A percentile compares a stretch with the other conserved stretches of the same genome.
phyloP scores from a whole-genome alignment of 2,888 invertebrate species.

The Eupithecia insigniata region DNA sequence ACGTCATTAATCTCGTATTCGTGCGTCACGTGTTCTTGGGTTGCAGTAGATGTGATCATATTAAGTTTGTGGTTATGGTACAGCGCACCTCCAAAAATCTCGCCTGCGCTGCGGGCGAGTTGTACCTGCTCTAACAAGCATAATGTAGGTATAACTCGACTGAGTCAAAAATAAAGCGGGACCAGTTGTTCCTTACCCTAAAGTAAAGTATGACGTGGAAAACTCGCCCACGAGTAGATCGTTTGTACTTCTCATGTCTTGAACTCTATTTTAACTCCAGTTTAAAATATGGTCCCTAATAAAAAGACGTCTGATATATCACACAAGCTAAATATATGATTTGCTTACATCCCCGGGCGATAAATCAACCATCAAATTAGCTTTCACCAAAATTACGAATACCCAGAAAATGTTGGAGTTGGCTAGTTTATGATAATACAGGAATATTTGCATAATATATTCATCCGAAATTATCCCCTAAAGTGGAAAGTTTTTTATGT shows the following conservation, averaged over 20 bases:
- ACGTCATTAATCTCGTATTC: too few species aligned
- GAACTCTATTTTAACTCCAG: not conserved
- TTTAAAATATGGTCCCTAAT: not conserved
- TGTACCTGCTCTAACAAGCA: too few species aligned
- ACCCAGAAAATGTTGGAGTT: conserved; percentile 43
- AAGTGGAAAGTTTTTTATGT: conserved; percentile 46
- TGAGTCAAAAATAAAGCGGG: too few species aligned
- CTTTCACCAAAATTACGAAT: conserved; percentile 46
- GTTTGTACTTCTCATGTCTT: not conserved
- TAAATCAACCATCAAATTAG: conserved; percentile 46
- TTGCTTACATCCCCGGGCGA: conserved; percentile 35
- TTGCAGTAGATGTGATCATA: too few species aligned
- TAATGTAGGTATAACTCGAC: too few species aligned
- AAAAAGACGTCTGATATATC: not conserved
- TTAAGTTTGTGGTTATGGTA: too few species aligned
- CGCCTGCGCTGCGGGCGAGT: too few species aligned
- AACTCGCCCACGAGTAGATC: too few species aligned
- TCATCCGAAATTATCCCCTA: conserved; percentile 46
- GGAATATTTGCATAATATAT: conserved; percentile 49
- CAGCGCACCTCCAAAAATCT: too few species aligned
- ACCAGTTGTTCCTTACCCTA: too few species aligned
- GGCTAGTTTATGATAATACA: conserved; percentile 46
- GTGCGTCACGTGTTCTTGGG: too few species aligned
- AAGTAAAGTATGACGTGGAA: too few species aligned
- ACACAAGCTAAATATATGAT: conserved; percentile 23